Conservation (phyloP, 1,140 invertebrate genomes). For the Oscheius sp. region DNA sequence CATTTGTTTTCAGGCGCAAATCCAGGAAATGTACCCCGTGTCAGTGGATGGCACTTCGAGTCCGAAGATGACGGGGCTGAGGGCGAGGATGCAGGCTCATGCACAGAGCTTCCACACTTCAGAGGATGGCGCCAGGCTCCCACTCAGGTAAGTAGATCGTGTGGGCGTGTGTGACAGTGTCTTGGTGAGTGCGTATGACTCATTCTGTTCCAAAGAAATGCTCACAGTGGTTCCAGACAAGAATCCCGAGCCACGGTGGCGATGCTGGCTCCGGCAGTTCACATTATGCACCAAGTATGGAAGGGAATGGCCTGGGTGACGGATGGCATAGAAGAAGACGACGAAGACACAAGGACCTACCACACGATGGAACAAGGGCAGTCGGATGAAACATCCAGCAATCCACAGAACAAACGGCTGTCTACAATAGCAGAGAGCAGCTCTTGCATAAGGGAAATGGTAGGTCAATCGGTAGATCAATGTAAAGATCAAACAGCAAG, state of each 20-base stretch:
- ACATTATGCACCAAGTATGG: slow-evolving; percentile 61
- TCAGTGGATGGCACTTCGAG: slow-evolving; percentile 43
- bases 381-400: slow-evolving; percentile 7
- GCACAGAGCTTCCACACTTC: slow-evolving; percentile 37
- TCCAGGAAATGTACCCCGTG: slow-evolving; percentile 58
- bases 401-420: slow-evolving; percentile 42
- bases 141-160: slow-evolving; percentile 5
- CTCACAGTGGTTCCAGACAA: slow-evolving; percentile 23
- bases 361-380: slow-evolving; percentile 47
- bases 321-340: slow-evolving; percentile 59
- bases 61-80: slow-evolving; percentile 58
- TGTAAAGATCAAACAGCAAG: slow-evolving; percentile 25
- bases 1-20: neutral
- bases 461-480: slow-evolving; percentile 15
- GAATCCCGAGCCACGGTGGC: slow-evolving; percentile 51
- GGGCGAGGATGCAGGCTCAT: slow-evolving; percentile 55
- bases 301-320: slow-evolving; percentile 61
- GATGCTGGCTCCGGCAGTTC: slow-evolving; percentile 59
- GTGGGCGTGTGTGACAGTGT: too few species aligned
- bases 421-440: slow-evolving; percentile 56
- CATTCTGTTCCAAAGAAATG: neutral
- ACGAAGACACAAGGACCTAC: slow-evolving; percentile 51
- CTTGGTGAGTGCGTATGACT: too few species aligned
- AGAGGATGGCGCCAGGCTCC: slow-evolving; percentile 29
- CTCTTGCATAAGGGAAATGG: slow-evolving; percentile 45